phyloP scores from a whole-genome alignment of 2,113 vertebrate species.

The Chamaetylas fuelleborni region DNA sequence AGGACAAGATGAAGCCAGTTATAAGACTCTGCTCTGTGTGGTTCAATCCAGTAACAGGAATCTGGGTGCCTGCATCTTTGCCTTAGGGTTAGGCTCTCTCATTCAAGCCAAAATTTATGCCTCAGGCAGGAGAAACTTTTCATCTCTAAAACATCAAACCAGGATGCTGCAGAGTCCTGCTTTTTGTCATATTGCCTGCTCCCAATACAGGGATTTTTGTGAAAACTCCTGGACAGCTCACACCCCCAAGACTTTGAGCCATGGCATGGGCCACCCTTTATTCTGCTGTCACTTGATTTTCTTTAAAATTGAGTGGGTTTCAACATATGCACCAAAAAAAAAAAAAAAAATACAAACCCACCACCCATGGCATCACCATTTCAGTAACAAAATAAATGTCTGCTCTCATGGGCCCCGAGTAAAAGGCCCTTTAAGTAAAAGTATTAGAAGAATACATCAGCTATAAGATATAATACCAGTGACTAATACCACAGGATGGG shows the following conservation, averaged over 20 bases:
- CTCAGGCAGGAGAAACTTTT: constrained; percentile 10
- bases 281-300: background rate
- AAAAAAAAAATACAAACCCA: background rate
- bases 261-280: background rate
- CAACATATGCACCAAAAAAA: background rate
- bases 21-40: background rate
- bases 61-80: background rate
- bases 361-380: constrained; percentile 4
- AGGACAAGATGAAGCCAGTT: background rate
- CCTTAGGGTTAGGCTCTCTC: background rate
- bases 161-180: background rate
- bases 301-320: background rate
- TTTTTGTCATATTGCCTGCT: background rate
- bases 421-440: constrained; percentile 76
- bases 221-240: background rate
- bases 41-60: background rate
- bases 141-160: constrained; percentile 13
- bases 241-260: background rate
- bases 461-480: constrained; percentile 68
- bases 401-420: constrained; percentile 42
- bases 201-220: background rate
- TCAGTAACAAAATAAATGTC: constrained; percentile 71
- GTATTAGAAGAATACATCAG: constrained; percentile 79
- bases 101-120: constrained; percentile 35
- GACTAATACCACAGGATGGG: constrained; percentile 66